Evolutionary conservation across 2,888 invertebrate genomes (phyloP), one percentile per base, ranked within the genome.

Genomic region (Brachypalpus laphriformis): DNA sequence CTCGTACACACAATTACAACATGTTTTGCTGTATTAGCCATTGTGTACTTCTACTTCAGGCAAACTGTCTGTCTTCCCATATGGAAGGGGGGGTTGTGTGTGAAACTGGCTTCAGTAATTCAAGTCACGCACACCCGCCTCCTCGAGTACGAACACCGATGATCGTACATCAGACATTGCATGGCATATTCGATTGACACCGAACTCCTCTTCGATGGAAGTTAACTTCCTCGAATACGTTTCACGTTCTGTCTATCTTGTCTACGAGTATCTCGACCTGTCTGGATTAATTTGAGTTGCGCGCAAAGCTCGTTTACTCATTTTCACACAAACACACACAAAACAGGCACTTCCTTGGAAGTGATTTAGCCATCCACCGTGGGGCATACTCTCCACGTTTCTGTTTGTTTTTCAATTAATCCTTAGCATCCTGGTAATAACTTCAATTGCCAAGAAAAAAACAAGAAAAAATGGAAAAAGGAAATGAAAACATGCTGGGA

Each of bases 121-220:
- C 81, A 7, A 65, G 85, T 85, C 85, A 85, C 81, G 85, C 75
- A 76, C 66, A 81, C 65, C 75, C 70, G 74, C 74, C 63, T 82
- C 75, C 63, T 56, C 56, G 37, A 49, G 56, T 45, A 22, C 20
- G 20, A 14, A 18, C 47, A 20, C 57, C 31, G 63, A n/a, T n/a
- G n/a, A 71, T 71, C 57, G 45, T 34, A 61, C 78, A 63, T 71
- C 80, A 85, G 74, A 75, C 80, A 82, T 66, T 59, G 51, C 63
- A n/a, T 83, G 78, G 80, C 83, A 80, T 65, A 75, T 81, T 59
- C 85, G 85, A 85, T 85, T 80, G 85, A 85, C 85, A 85, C 70
- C 71, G 14, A 85, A 80, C 65, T 80, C 42, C 11, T 40, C 42
- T 75, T 75, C 85, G 54, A 71, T 85, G 81, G 85, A 85, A 85